phyloP scores from a whole-genome alignment of 2,888 invertebrate genomes.

The Himalopsyche anomala region DNA sequence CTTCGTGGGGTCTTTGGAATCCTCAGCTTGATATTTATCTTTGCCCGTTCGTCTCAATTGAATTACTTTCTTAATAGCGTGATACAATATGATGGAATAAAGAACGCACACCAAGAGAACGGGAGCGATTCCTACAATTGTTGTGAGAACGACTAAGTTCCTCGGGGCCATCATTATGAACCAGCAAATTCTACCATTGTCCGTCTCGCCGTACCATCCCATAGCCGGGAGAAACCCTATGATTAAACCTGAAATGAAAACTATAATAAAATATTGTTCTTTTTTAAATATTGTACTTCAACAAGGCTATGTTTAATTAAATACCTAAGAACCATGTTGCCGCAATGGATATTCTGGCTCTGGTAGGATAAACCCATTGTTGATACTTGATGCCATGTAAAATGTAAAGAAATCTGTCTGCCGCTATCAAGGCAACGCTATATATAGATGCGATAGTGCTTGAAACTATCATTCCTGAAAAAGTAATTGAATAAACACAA shows the following conservation, averaged over 20 bases:
- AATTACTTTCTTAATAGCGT: slow-evolving; percentile 77
- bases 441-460: slow-evolving; percentile 81
- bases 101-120: slow-evolving; percentile 72
- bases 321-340: slow-evolving; percentile 78
- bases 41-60: slow-evolving; percentile 72
- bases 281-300: background rate
- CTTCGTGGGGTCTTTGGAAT: slow-evolving; percentile 45
- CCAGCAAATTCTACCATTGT: slow-evolving; percentile 77
- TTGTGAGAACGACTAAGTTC: slow-evolving; percentile 76
- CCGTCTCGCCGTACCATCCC: slow-evolving; percentile 77
- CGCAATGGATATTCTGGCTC: slow-evolving; percentile 77
- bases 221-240: slow-evolving; percentile 79
- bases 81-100: slow-evolving; percentile 78
- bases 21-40: slow-evolving; percentile 35
- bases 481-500: background rate
- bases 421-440: slow-evolving; percentile 80
- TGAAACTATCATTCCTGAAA: slow-evolving; percentile 79
- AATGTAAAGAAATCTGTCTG: slow-evolving; percentile 81
- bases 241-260: slow-evolving; percentile 73
- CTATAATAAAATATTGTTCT: background rate
- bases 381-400: slow-evolving; percentile 81
- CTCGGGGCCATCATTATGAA: slow-evolving; percentile 78
- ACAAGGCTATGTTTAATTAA: slow-evolving; percentile 60
- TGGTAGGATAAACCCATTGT: slow-evolving; percentile 78
- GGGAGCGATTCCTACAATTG: slow-evolving; percentile 77